Conservation (phyloP, 2,797 vertebrate genomes). For the Crenichthys baileyi region DNA sequence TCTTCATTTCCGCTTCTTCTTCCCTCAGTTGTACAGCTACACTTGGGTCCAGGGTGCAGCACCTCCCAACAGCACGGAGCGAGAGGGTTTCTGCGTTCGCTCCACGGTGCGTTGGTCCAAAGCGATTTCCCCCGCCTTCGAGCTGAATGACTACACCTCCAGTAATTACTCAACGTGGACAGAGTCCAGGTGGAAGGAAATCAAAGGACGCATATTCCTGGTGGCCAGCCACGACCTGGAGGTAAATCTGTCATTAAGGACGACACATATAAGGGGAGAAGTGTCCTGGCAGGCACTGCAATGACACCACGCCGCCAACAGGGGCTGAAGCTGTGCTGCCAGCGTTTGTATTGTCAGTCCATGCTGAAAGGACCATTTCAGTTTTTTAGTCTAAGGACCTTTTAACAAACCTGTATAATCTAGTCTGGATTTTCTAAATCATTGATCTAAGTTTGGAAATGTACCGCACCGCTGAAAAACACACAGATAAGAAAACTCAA, state of each 20-base stretch:
- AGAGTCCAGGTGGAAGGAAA: slow-evolving; percentile 92
- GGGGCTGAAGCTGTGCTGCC: too few species aligned
- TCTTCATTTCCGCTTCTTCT: not conserved
- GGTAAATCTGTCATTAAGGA: slow-evolving; percentile 72
- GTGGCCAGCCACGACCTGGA: slow-evolving; percentile 91
- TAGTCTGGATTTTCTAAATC: too few species aligned
- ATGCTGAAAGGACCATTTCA: too few species aligned
- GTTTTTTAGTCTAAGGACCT: too few species aligned
- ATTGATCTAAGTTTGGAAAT: too few species aligned
- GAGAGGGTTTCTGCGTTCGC: slow-evolving; percentile 81
- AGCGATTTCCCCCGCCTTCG: slow-evolving; percentile 91
- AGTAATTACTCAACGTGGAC: slow-evolving; percentile 93
- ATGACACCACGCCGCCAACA: too few species aligned
- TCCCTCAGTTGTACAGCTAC: slow-evolving; percentile 83
- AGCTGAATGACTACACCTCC: slow-evolving; percentile 84
- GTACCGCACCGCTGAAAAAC: not conserved
- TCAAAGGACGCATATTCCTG: slow-evolving; percentile 90
- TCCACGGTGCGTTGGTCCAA: slow-evolving; percentile 77
- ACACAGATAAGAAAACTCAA: not conserved
- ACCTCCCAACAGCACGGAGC: slow-evolving; percentile 76
- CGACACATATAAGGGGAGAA: too few species aligned
- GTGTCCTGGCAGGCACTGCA: too few species aligned
- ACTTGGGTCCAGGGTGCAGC: slow-evolving; percentile 86
- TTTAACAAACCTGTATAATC: too few species aligned
- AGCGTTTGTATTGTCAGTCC: too few species aligned